Evolutionary conservation across 2,888 invertebrate species (phyloP).

Genomic region (Diarsia dahlii): DNA sequence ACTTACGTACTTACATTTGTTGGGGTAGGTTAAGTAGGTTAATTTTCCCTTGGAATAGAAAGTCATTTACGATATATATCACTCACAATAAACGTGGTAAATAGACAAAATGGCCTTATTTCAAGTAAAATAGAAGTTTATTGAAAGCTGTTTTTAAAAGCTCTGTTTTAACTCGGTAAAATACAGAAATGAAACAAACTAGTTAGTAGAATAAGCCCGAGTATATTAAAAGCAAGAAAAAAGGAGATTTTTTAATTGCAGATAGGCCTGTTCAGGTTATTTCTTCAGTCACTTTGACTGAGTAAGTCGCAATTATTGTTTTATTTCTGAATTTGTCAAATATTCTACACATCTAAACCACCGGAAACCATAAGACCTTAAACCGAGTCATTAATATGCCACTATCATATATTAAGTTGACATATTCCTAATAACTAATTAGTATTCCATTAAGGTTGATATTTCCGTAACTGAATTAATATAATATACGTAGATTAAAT

Average conservation of each 20-base stretch:
- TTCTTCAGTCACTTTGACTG: neutral
- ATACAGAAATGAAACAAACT: neutral
- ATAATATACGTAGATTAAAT: slow-evolving; percentile 16
- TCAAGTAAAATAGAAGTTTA: neutral
- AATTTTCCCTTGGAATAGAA: slow-evolving; percentile 1
- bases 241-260: no score
- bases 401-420: neutral
- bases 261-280: slow-evolving; percentile 2
- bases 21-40: neutral
- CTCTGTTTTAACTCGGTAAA: neutral
- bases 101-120: no score
- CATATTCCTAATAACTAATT: slow-evolving; percentile 14
- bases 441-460: slow-evolving; percentile 6
- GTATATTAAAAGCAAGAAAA: neutral
- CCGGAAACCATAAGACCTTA: neutral
- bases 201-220: neutral
- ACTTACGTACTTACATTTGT: neutral
- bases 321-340: neutral
- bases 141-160: neutral
- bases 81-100: neutral
- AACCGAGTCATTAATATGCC: neutral
- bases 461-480: slow-evolving; percentile 32
- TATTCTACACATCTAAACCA: neutral
- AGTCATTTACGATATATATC: neutral
- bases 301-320: neutral